These are phyloP conservation scores for Alosa alosa DNA, from an alignment of 2,113 vertebrate species.

Conservation along the genomic window DNA sequence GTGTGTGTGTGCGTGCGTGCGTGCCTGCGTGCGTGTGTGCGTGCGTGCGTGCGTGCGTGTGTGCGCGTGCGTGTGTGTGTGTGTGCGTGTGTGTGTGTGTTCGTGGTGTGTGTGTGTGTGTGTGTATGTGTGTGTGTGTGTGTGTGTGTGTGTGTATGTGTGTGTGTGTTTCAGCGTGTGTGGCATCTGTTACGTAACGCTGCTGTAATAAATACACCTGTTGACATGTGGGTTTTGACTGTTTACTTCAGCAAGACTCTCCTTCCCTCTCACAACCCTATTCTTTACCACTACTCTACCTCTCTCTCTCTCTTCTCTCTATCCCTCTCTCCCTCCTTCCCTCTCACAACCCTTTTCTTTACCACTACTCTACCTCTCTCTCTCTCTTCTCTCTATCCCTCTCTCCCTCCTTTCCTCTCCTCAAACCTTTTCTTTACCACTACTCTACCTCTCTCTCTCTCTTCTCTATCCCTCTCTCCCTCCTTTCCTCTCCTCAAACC, in stretches of 20 bases:
- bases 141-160: conserved; percentile 12
- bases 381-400: too few relatives aligned
- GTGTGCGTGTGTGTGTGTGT: background rate
- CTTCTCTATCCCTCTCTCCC: too few relatives aligned
- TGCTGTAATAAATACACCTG: conserved; percentile 38
- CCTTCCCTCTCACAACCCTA: background rate
- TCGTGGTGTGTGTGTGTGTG: background rate
- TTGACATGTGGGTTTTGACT: conserved; percentile 31
- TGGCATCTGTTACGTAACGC: conserved; percentile 27
- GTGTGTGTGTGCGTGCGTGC: conserved; percentile 3
- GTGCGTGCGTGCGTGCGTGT: too few relatives aligned
- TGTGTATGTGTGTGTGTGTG: background rate
- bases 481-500: too few relatives aligned
- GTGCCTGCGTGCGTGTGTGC: too few relatives aligned
- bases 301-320: background rate
- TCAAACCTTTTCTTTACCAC: too few relatives aligned
- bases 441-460: too few relatives aligned
- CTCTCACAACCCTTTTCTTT: too few relatives aligned
- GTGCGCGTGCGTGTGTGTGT: background rate
- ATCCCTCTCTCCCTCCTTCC: background rate
- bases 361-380: too few relatives aligned
- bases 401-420: too few relatives aligned
- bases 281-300: background rate
- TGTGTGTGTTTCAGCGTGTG: conserved; percentile 26
- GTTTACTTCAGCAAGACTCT: conserved; percentile 28